phyloP scores from a whole-genome alignment of 2,113 vertebrate genomes.

The Ctenomys sociabilis region DNA sequence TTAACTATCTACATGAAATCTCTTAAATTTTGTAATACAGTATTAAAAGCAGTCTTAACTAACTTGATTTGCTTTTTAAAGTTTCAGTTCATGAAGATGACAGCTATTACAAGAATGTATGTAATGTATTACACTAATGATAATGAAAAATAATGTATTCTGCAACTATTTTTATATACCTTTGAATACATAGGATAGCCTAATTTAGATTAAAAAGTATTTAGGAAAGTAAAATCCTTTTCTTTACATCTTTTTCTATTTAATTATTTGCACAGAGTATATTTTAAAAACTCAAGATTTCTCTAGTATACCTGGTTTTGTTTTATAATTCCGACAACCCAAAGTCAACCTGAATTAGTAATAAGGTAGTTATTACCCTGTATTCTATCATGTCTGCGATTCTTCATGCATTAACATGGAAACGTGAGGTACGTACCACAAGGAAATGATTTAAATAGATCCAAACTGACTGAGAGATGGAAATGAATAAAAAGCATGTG shows the following conservation, averaged over 20 bases:
- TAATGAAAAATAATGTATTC: not conserved
- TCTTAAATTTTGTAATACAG: not conserved
- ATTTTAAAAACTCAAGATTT: conserved; percentile 28
- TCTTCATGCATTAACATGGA: not conserved
- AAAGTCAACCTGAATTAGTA: conserved; percentile 43
- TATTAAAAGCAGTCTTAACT: conserved; percentile 9
- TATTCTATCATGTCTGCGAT: not conserved
- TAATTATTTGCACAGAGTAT: not conserved
- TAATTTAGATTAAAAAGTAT: conserved; percentile 17
- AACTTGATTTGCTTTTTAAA: not conserved
- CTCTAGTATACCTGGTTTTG: conserved; percentile 7
- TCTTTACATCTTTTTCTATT: not conserved
- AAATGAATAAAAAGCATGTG: conserved; percentile 2
- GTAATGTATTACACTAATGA: not conserved
- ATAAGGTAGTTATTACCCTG: not conserved
- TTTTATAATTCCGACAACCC: not conserved
- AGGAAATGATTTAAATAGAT: not conserved
- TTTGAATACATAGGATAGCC: not conserved
- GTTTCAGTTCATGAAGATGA: not conserved
- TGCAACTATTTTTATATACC: not conserved
- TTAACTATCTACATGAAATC: not conserved
- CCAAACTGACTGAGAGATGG: not conserved
- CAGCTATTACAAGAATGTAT: not conserved
- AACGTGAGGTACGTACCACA: not conserved
- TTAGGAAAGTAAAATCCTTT: conserved; percentile 40